Conservation (phyloP, 2,888 invertebrate species). For the Boloria selene region DNA sequence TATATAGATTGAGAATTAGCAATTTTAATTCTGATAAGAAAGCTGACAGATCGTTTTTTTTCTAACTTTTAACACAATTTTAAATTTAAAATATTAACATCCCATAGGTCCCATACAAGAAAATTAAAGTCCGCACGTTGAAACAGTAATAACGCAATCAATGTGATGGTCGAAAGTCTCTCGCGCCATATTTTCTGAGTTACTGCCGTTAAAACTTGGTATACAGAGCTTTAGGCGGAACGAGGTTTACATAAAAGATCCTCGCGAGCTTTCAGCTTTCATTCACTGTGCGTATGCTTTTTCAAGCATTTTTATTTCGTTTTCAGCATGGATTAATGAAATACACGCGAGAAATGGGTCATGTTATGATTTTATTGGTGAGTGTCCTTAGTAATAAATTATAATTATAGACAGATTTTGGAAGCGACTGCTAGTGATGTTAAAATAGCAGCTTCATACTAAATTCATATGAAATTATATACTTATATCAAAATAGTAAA, state of each 20-base stretch:
- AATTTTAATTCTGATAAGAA: no score
- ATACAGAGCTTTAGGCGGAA: slow-evolving; percentile 32
- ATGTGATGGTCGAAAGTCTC: slow-evolving; percentile 26
- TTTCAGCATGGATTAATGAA: slow-evolving; percentile 7
- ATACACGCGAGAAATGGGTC: slow-evolving; percentile 1
- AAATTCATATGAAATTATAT: no score
- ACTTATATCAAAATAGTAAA: no score
- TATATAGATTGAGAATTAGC: no score
- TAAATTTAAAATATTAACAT: no score
- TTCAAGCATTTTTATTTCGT: slow-evolving; percentile 26
- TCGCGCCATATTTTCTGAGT: slow-evolving; percentile 34
- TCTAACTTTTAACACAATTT: no score
- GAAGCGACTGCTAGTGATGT: no score
- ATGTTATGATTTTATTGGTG: background rate
- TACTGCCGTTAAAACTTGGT: slow-evolving; percentile 35
- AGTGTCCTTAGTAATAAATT: no score
- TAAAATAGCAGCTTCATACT: no score
- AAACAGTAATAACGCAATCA: slow-evolving; percentile 3
- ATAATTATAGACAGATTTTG: no score
- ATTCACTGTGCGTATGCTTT: slow-evolving; percentile 23
- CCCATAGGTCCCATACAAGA: no score
- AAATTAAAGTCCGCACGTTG: slow-evolving; percentile 6
- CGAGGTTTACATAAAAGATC: slow-evolving; percentile 41
- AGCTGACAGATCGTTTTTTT: no score
- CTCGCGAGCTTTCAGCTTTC: slow-evolving; percentile 21